Base-by-base conservation (phyloP, 2,888 invertebrate species). In the Melolontha melolontha region DNA sequence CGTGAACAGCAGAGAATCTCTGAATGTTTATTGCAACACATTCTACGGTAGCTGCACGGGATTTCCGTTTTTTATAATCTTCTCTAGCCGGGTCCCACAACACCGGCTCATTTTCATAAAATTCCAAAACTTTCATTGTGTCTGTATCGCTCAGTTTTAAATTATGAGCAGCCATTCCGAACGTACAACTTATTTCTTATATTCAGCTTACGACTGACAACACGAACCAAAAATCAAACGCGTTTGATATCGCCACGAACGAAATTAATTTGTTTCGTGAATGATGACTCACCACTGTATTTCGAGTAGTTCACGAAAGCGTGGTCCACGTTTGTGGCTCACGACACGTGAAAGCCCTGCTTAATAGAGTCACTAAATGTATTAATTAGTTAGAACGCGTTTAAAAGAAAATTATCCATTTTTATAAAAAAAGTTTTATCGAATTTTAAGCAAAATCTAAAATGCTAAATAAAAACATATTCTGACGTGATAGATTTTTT, bases 11-110 rank as follows among this genome's bases (percentile, higher is more conserved):
- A 10, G 63, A 41, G 47, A 70, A 70, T 17, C 59, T 63, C 17
- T 68, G 44, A 52, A 71, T 57, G 1, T 64, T 47, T 47, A 69
- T 50, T 12, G 68, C 68, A 40, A 40, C 66, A 22, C n/a, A n/a
- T n/a, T n/a, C n/a, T n/a, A n/a, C n/a, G n/a, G n/a, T n/a, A n/a
- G n/a, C n/a, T n/a, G 63, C 50, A 50, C 70, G 66, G 1, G 57
- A n/a, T 8, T 57, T 69, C 16, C 75, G 75, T 67, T 77, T 76
- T 11, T 77, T 80, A 68, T 82, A 83, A 11, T 78, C 75, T 0
- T 73, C 66, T 0, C 75, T 29, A 0, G 57, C 47, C 0, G 80
- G 77, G 70, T 83, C 79, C 82, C 82, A 83, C 2, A 83, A 74
- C 6, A 79, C 80, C 2, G 78, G 72, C 12, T 82, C 79, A 1